phyloP scores from a whole-genome alignment of 2,888 invertebrate species.

The Apoda limacodes region DNA sequence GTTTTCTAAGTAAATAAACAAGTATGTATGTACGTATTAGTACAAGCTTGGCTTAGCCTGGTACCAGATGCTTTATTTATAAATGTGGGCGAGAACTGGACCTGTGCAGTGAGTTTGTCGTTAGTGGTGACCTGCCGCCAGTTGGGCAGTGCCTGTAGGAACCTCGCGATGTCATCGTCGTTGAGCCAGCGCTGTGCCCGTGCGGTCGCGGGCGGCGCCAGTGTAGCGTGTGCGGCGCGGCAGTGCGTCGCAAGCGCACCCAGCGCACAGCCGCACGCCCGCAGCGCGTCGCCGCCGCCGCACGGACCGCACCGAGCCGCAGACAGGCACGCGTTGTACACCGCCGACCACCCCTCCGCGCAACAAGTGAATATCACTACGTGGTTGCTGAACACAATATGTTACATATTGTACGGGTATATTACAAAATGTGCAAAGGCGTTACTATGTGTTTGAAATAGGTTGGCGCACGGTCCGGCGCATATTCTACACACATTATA shows the following conservation, averaged over 20 bases:
- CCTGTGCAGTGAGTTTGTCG: too few species aligned
- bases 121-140: too few species aligned
- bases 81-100: too few species aligned
- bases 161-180: slow-evolving; percentile 94
- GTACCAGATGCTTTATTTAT: too few species aligned
- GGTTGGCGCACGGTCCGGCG: too few species aligned
- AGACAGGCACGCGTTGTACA: slow-evolving; percentile 22
- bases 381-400: slow-evolving; percentile 52
- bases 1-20: too few species aligned
- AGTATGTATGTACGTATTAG: too few species aligned
- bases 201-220: slow-evolving; percentile 24
- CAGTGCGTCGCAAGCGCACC: slow-evolving; percentile 29
- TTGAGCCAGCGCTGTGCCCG: slow-evolving; percentile 76
- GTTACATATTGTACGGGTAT: slow-evolving; percentile 2
- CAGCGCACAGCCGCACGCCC: slow-evolving; percentile 26
- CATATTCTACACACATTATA: too few species aligned
- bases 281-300: slow-evolving; percentile 28
- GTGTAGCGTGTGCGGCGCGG: slow-evolving; percentile 23
- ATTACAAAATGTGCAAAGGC: too few species aligned
- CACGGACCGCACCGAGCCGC: slow-evolving; percentile 30
- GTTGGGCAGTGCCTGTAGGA: slow-evolving; percentile 79
- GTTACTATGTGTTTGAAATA: too few species aligned
- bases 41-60: too few species aligned
- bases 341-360: slow-evolving; percentile 33
- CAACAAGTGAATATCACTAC: slow-evolving; percentile 41